These are phyloP conservation scores for Drosophila birchii DNA, from an alignment of 2,888 invertebrate species.

Conservation along the genomic window DNA sequence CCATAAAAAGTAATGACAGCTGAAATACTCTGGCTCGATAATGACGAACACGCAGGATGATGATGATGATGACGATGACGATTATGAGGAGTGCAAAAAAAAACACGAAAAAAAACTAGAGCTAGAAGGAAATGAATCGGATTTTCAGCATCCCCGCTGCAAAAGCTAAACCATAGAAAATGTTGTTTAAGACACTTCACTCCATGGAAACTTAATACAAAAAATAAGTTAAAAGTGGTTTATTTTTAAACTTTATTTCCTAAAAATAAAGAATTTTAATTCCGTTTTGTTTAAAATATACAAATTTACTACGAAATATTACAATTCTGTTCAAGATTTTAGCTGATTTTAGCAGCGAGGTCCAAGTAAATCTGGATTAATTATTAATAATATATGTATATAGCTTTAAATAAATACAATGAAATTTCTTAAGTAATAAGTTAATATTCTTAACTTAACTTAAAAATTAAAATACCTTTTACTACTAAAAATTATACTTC, in stretches of 20 bases:
- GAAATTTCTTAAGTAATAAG: background rate
- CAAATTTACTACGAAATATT: background rate
- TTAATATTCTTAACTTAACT: too few relatives aligned
- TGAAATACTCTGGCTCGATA: constrained; percentile 73
- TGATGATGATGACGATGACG: constrained; percentile 7
- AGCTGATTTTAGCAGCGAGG: background rate
- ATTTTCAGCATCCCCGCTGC: constrained; percentile 1
- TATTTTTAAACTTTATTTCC: background rate
- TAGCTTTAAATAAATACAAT: background rate
- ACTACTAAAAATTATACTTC: too few relatives aligned
- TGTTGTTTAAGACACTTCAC: background rate
- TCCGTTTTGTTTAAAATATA: background rate
- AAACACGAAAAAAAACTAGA: background rate
- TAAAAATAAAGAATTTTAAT: background rate
- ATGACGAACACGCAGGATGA: constrained; percentile 62
- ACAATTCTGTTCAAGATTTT: background rate
- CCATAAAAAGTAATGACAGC: constrained; percentile 80
- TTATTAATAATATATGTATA: background rate
- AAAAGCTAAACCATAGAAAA: background rate
- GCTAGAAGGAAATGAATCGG: constrained; percentile 10
- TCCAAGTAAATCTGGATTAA: background rate
- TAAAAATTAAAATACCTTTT: too few relatives aligned
- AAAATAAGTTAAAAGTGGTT: background rate
- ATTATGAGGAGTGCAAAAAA: constrained; percentile 23
- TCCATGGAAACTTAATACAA: background rate